A percentile compares a stretch with the other conserved stretches of the same genome.
These are phyloP conservation scores for Dorcus parallelipipedus DNA, from an alignment of 2,888 invertebrate genomes.

Conservation along the genomic window DNA sequence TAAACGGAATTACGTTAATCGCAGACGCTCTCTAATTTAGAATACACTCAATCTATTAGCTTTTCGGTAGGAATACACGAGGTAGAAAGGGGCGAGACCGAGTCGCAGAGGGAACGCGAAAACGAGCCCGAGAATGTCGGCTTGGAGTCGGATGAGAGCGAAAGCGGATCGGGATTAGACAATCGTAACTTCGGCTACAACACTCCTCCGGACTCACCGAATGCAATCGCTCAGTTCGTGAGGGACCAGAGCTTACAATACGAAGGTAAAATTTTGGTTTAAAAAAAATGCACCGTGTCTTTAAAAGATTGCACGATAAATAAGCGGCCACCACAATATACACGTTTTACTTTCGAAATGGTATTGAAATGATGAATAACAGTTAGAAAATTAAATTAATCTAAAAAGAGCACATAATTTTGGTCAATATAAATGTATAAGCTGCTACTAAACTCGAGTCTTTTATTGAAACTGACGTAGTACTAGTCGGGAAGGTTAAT, in stretches of 20 bases:
- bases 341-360: background rate
- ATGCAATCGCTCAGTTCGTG: constrained; percentile 57
- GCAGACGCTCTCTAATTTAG: too few species aligned
- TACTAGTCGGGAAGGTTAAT: background rate
- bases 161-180: constrained; percentile 62
- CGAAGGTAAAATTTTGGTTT: constrained; percentile 54
- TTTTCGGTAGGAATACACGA: constrained; percentile 70
- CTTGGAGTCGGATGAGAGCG: constrained; percentile 57
- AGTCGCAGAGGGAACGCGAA: constrained; percentile 61
- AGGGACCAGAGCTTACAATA: constrained; percentile 68
- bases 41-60: background rate
- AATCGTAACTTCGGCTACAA: constrained; percentile 63
- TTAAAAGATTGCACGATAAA: too few species aligned
- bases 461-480: too few species aligned
- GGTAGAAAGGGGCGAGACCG: constrained; percentile 78
- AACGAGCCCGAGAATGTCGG: constrained; percentile 58
- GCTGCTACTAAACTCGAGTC: too few species aligned
- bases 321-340: background rate
- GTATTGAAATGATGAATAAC: background rate
- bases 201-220: constrained; percentile 95
- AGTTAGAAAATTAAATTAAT: background rate
- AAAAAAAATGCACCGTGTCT: background rate
- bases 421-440: background rate
- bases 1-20: too few species aligned
- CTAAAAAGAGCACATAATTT: too few species aligned